phyloP scores from a whole-genome alignment of 2,888 invertebrate genomes.

The Sinelater perroti region DNA sequence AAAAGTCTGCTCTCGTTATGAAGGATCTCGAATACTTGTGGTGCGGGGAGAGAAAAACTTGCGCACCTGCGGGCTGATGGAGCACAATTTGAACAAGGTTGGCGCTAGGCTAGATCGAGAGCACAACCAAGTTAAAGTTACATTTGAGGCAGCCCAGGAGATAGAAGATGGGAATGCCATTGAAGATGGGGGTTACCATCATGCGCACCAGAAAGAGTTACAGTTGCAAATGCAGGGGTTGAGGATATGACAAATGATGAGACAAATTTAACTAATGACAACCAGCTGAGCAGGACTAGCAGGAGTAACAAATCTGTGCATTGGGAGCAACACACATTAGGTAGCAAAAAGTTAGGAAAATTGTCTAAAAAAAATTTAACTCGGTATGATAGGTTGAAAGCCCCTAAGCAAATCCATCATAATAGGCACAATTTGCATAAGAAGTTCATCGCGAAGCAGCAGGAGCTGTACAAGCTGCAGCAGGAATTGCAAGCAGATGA shows the following conservation, averaged over 20 bases:
- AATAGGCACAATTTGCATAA: not conserved
- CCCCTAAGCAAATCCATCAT: constrained; percentile 7
- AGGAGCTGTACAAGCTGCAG: constrained; percentile 40
- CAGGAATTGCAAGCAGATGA: constrained; percentile 40
- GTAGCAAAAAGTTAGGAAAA: not conserved
- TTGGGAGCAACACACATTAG: not conserved
- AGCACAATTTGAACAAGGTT: constrained; percentile 72
- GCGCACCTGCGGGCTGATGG: constrained; percentile 79
- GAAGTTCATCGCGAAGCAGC: constrained; percentile 24
- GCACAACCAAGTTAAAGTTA: constrained; percentile 64
- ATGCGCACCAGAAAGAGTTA: not conserved
- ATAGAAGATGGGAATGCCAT: constrained; percentile 43
- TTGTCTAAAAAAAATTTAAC: too few relatives aligned
- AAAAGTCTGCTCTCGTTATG: constrained; percentile 81
- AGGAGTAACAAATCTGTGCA: not conserved
- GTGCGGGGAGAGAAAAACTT: constrained; percentile 82
- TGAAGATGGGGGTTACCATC: not conserved
- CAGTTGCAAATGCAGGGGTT: constrained; percentile 36
- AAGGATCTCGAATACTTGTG: constrained; percentile 81
- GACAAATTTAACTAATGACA: constrained; percentile 39
- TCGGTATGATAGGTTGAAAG: too few relatives aligned
- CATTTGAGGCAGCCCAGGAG: constrained; percentile 68
- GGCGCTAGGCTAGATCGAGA: constrained; percentile 68
- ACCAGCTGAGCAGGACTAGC: not conserved
- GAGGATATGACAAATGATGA: constrained; percentile 46